Conservation (phyloP, 2,888 invertebrate species). For the Poecilus cupreus region DNA sequence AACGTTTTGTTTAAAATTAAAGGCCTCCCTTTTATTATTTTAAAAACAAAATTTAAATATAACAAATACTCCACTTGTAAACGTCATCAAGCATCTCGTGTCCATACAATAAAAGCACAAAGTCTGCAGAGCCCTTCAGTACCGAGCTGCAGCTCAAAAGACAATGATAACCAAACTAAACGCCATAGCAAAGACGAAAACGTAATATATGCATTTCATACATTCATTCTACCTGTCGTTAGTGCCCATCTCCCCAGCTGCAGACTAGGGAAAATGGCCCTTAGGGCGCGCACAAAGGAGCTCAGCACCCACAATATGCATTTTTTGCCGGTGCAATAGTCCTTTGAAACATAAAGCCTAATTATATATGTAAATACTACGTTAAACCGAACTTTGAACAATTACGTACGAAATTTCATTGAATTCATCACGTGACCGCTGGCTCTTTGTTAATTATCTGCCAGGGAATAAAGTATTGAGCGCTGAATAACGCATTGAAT, state of each 20-base stretch:
- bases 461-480: slow-evolving; percentile 10
- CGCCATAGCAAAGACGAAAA: slow-evolving; percentile 47
- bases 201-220: slow-evolving; percentile 50
- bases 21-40: too few species aligned
- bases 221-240: slow-evolving; percentile 19
- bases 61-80: too few species aligned
- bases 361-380: slow-evolving; percentile 71
- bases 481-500: slow-evolving; percentile 32
- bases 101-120: neutral
- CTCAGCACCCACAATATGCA: slow-evolving; percentile 58
- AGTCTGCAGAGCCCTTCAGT: slow-evolving; percentile 32
- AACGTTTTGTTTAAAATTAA: too few species aligned
- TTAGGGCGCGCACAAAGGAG: slow-evolving; percentile 45
- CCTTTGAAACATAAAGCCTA: slow-evolving; percentile 66
- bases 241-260: neutral
- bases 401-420: slow-evolving; percentile 62
- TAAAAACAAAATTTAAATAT: too few species aligned
- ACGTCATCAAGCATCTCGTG: too few species aligned
- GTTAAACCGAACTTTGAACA: slow-evolving; percentile 72
- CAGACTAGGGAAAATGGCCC: neutral
- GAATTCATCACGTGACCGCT: slow-evolving; percentile 34
- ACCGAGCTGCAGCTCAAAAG: slow-evolving; percentile 38
- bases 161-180: slow-evolving; percentile 52
- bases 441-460: slow-evolving; percentile 42
- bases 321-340: slow-evolving; percentile 57